Evolutionary conservation across 2,797 vertebrate genomes (phyloP), one percentile per base, ranked within the genome.

Genomic region (Alca torda): DNA sequence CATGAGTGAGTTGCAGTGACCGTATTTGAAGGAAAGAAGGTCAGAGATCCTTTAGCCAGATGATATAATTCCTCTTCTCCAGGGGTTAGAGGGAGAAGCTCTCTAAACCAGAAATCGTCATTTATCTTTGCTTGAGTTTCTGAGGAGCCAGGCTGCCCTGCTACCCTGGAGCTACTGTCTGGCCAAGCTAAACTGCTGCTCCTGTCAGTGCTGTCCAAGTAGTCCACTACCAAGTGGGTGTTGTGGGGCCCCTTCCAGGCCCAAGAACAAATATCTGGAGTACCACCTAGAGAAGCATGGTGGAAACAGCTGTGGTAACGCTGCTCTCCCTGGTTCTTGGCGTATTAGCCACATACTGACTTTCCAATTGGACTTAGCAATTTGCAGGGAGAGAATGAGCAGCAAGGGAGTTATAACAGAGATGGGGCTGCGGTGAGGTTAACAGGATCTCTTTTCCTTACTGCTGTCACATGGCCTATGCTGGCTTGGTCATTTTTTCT

Each of bases 401-500:
- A 59, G 26, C 56, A 67, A 68, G 64, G n/a, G 86, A 59, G 37
- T 74, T 83, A 6, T n/a, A 77, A 53, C 8, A 87, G 63, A 77
- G 28, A 20, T 35, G 31, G 18, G 13, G n/a, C 80, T 86, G 70
- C 51, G 60, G 39, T 56, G 77, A 51, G 87, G 56, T 67, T 91
- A 65, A 87, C 48, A 84, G 59, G 21, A 51, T 80, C 43, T 90
- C n/a, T 90, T 81, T 63, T 65, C 39, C 30, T 89, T 53, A 80
- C 51, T 31, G 59, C n/a, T 64, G 9, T 64, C 63, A 39, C 0
- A 0, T 77, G 41, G 46, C 28, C 30, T 79, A 0, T 64, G 65
- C 61, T 80, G 54, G 12, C 33, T 68, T 9, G 9, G 67, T 68
- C 50, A 28, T 51, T 69, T 25, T 72, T 93, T 59, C 61, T 59